A percentile compares a stretch with the other conserved stretches of the same genome.
phyloP scores from a whole-genome alignment of 2,888 invertebrate genomes.

The Acleris holmiana region DNA sequence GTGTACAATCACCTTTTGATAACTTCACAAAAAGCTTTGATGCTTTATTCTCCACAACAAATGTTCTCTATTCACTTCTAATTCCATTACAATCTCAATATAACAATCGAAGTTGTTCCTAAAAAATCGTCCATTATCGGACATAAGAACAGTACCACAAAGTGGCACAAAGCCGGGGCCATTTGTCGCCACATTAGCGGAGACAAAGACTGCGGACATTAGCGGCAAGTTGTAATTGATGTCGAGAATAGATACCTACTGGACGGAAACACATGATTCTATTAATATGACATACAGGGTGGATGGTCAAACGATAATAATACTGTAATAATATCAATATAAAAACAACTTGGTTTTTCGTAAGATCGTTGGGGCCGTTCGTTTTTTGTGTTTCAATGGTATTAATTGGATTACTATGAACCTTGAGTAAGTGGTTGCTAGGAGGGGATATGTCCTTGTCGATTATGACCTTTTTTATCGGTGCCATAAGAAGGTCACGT shows the following conservation, averaged over 20 bases:
- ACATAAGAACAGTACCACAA: constrained; percentile 10
- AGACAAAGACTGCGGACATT: constrained; percentile 18
- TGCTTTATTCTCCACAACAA: too few species aligned
- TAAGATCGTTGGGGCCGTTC: too few species aligned
- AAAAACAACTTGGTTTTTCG: neutral
- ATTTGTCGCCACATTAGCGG: constrained; percentile 28
- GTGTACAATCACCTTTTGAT: too few species aligned
- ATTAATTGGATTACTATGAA: too few species aligned
- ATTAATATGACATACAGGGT: constrained; percentile 5
- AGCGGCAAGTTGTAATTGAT: constrained; percentile 21
- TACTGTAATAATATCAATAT: neutral
- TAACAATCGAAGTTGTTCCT: neutral
- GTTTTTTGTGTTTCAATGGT: too few species aligned
- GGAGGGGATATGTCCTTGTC: too few species aligned
- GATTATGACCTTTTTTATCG: too few species aligned
- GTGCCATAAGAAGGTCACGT: too few species aligned
- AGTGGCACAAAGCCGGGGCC: constrained; percentile 17
- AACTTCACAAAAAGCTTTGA: too few species aligned
- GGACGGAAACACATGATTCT: neutral
- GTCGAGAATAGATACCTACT: constrained; percentile 13
- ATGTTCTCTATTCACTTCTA: too few species aligned
- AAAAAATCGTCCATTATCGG: constrained; percentile 24
- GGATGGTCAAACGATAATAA: neutral
- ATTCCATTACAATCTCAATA: neutral
- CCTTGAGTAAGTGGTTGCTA: too few species aligned